Conservation (phyloP, 1,140 invertebrate genomes). For the Hetaerina americana region DNA sequence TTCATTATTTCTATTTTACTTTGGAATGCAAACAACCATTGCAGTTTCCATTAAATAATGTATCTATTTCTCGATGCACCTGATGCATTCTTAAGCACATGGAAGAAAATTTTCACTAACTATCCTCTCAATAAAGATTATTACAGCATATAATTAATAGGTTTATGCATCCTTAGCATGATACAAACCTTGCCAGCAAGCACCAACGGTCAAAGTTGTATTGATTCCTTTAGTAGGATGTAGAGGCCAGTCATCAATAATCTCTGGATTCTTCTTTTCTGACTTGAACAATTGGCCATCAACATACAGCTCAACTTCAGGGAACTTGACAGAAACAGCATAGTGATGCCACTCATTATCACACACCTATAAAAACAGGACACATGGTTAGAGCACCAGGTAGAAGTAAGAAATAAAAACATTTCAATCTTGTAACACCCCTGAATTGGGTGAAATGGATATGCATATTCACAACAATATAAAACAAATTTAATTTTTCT, state of each 20-base stretch:
- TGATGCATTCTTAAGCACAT: too few species aligned
- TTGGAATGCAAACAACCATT: too few species aligned
- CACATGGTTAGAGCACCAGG: too few species aligned
- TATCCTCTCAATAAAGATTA: conserved; percentile 20
- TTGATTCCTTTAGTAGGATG: conserved; percentile 88
- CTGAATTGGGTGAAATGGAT: too few species aligned
- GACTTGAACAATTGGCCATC: conserved; percentile 74
- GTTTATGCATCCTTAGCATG: background rate
- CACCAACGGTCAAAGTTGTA: conserved; percentile 86
- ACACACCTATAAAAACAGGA: conserved; percentile 66
- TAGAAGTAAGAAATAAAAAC: too few species aligned
- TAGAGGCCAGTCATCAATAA: conserved; percentile 99
- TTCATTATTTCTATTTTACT: too few species aligned
- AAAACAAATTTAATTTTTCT: too few species aligned
- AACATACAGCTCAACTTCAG: conserved; percentile 73
- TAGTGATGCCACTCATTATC: conserved; percentile 99
- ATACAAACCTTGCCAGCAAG: conserved; percentile 83
- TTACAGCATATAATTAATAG: background rate
- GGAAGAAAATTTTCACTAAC: too few species aligned
- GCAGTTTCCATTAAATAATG: too few species aligned
- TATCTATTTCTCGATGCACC: too few species aligned
- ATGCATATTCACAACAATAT: too few species aligned
- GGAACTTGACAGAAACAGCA: conserved; percentile 81
- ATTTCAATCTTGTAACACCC: too few species aligned
- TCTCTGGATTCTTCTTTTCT: conserved; percentile 81